phyloP scores from a whole-genome alignment of 2,888 invertebrate genomes.

The Aphrophora alni region DNA sequence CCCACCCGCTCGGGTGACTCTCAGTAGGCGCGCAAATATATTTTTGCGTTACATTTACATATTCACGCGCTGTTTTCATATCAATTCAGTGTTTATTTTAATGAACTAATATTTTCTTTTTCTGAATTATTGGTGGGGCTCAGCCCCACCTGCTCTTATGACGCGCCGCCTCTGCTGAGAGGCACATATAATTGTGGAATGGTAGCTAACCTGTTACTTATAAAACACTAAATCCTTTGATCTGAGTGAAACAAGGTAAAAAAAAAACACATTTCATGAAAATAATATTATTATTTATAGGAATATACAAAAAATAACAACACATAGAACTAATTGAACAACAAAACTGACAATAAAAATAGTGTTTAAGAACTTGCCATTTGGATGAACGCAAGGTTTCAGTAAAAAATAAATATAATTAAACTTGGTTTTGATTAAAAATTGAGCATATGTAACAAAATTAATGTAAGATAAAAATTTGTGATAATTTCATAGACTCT shows the following conservation, averaged over 20 bases:
- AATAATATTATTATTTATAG: constrained; percentile 2
- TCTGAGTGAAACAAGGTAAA: background rate
- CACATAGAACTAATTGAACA: background rate
- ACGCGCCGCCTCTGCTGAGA: too few relatives aligned
- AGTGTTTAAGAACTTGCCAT: background rate
- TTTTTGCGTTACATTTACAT: too few relatives aligned
- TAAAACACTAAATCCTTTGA: too few relatives aligned
- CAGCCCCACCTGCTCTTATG: too few relatives aligned
- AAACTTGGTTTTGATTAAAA: background rate
- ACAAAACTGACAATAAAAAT: background rate
- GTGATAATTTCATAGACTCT: background rate
- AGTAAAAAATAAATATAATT: background rate
- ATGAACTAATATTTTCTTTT: too few relatives aligned
- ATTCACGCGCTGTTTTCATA: too few relatives aligned
- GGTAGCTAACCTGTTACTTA: too few relatives aligned
- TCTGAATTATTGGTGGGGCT: too few relatives aligned
- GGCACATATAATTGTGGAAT: too few relatives aligned
- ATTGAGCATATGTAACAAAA: background rate
- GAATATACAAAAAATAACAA: constrained; percentile 7
- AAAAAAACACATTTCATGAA: background rate
- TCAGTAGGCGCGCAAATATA: too few relatives aligned
- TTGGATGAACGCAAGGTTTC: background rate
- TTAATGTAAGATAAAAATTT: background rate
- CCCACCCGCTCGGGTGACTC: too few relatives aligned
- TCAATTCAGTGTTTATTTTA: too few relatives aligned